Base-by-base conservation (phyloP, 2,888 invertebrate species). In the Caenorhabditis virilis region DNA sequence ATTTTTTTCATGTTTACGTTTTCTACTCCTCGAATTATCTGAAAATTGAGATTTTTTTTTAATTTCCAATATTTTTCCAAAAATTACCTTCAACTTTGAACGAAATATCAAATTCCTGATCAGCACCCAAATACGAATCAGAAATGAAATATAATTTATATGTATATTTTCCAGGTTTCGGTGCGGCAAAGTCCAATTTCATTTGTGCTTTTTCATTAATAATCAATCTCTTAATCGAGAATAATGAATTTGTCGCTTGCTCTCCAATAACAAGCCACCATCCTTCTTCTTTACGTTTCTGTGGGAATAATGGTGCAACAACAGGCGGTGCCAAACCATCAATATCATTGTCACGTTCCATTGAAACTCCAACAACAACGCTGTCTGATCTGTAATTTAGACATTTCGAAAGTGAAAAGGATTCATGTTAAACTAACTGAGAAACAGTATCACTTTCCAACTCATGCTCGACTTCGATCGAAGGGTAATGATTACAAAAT, bases 251-350 rank as follows among this genome's bases (percentile, higher is more conserved):
- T 27, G 89, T 88, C 83, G 92, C 92, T 0, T 94, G 92, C 83
- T 97, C 95, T 46, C 98, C 98, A 74, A 99, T 92, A 11, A 99
- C 95, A 36, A 99, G 92, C 98, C 98, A 99, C 88, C 88, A 89
- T 50, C 88, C 88, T 80, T 88, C 88, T 73, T 88, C 88, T 66
- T 87, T 86, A 83, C 87, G 86, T 85, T 87, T 78, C 55, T 92
- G 92, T 13, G 98, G 97, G 88, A 94, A 98, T 86, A 93, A 92
- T 0, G 98, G 98, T 1, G 98, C 97, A 58, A 98, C 92, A 27
- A 99, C 97, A 0, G 95, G 94, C 16, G 80, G 82, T 6, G 82
- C 80, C 23, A 74, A 22, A 0, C 97, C 97, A 0, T 90, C 90
- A 33, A 93, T 89, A 84, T 98, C 98, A 86, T 98, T 97, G 84